These are phyloP conservation scores for Cladorhizidae sp. DNA, from an alignment of 37 sponge, comb jelly and placozoan genomes.

Conservation along the genomic window DNA sequence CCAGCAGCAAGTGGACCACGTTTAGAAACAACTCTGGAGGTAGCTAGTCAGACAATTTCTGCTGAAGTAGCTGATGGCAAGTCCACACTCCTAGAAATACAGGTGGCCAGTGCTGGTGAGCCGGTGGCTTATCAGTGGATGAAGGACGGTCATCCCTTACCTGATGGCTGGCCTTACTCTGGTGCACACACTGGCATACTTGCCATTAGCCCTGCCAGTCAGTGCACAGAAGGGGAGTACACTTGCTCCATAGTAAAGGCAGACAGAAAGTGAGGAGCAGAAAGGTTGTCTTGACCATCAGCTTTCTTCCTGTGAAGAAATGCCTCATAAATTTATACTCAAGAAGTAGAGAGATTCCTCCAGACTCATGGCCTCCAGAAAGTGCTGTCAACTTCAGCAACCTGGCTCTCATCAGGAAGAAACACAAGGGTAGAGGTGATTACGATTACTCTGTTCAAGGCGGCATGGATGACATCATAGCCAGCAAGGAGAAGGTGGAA, in stretches of 20 bases:
- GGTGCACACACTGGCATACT: not conserved
- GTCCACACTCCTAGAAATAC: not conserved
- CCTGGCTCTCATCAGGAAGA: slow-evolving; percentile 22
- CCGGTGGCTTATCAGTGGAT: not conserved
- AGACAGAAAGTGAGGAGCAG: not conserved
- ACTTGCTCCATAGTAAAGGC: not conserved
- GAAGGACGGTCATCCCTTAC: not conserved
- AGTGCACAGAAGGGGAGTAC: not conserved
- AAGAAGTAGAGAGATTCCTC: not conserved
- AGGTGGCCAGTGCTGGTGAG: not conserved
- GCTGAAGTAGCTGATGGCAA: not conserved
- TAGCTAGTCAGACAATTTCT: not conserved
- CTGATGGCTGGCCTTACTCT: not conserved
- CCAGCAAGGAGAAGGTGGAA: not conserved
- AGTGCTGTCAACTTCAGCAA: not conserved
- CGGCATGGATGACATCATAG: slow-evolving; percentile 26
- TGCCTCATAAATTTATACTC: not conserved
- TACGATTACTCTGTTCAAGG: slow-evolving; percentile 8
- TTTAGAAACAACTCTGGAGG: not conserved
- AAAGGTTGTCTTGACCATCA: not conserved
- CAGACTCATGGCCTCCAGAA: slow-evolving; percentile 22
- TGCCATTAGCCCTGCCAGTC: not conserved
- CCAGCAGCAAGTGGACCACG: not conserved
- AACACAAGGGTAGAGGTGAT: not conserved
- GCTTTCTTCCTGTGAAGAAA: not conserved